Percentiles rank a stretch among this genome's conserved stretches.
phyloP scores from a whole-genome alignment of 2,113 vertebrate genomes.

The Engraulis encrasicolus region DNA sequence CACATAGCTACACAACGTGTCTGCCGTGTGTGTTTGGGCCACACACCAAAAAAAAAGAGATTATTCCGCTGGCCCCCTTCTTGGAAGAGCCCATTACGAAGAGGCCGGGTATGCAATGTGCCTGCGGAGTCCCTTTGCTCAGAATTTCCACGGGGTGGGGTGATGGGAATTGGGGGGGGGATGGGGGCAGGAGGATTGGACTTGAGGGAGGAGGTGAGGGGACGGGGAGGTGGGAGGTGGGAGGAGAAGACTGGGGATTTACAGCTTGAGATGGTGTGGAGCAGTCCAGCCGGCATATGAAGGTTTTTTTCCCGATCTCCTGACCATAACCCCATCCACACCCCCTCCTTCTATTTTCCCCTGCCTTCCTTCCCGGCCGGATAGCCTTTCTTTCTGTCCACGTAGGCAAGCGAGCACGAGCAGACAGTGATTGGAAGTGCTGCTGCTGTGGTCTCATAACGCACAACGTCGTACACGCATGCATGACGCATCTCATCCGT shows the following conservation, averaged over 20 bases:
- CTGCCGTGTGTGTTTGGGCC: too few species aligned
- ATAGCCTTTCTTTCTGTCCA: background rate
- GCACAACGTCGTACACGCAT: background rate
- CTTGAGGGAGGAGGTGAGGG: too few species aligned
- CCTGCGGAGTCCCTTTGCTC: too few species aligned
- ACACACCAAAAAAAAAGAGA: background rate
- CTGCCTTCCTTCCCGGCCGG: background rate
- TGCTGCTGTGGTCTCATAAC: background rate
- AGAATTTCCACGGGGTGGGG: constrained; percentile 10
- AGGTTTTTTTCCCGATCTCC: background rate
- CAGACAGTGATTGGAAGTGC: background rate
- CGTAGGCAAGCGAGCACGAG: background rate
- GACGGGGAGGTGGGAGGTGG: background rate
- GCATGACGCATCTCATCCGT: background rate
- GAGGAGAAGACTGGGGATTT: background rate
- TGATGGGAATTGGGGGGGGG: background rate
- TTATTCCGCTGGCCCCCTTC: background rate
- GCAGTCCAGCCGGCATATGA: background rate
- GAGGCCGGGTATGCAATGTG: constrained; percentile 1
- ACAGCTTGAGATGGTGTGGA: background rate
- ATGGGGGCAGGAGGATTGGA: too few species aligned
- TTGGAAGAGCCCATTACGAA: constrained; percentile 16
- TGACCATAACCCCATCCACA: background rate
- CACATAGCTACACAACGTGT: constrained; percentile 61
- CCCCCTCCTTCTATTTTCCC: too few species aligned